These are phyloP conservation scores for Empis livida DNA, from an alignment of 2,888 invertebrate species.

Conservation along the genomic window DNA sequence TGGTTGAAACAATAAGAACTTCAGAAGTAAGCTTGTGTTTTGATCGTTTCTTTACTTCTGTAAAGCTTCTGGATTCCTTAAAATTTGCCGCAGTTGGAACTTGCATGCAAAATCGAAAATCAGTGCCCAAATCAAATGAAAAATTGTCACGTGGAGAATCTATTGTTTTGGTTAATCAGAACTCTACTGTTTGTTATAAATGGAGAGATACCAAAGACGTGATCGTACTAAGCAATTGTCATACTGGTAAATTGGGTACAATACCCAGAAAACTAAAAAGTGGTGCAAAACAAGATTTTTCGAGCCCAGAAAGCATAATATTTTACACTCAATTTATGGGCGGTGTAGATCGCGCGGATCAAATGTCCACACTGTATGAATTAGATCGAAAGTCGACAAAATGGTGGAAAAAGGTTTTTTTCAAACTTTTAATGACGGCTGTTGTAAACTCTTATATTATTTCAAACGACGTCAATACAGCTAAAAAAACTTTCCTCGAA, in stretches of 20 bases:
- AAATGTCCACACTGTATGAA: constrained; percentile 5
- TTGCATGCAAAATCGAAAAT: constrained; percentile 1
- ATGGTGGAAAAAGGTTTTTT: constrained; percentile 7
- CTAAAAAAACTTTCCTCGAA: constrained; percentile 3
- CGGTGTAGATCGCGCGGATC: constrained; percentile 2
- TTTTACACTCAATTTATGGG: neutral
- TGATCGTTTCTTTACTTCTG: constrained; percentile 1
- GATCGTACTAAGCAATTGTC: constrained; percentile 3
- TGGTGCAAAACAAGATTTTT: neutral
- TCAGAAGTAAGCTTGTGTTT: neutral
- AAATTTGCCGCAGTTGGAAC: constrained; percentile 1
- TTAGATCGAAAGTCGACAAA: constrained; percentile 5
- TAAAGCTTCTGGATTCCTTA: constrained; percentile 1
- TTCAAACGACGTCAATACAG: neutral
- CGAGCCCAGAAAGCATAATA: neutral
- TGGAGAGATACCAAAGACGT: constrained; percentile 6
- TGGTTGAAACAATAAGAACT: neutral
- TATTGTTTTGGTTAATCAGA: too few relatives aligned
- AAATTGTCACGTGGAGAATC: neutral
- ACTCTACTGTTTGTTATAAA: neutral
- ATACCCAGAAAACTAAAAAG: neutral
- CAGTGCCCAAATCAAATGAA: neutral
- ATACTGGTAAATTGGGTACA: neutral
- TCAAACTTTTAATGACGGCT: constrained; percentile 4
- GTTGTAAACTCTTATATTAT: constrained; percentile 5